Evolutionary conservation across 2,888 invertebrate species (phyloP).

Genomic region (Apoderus coryli): DNA sequence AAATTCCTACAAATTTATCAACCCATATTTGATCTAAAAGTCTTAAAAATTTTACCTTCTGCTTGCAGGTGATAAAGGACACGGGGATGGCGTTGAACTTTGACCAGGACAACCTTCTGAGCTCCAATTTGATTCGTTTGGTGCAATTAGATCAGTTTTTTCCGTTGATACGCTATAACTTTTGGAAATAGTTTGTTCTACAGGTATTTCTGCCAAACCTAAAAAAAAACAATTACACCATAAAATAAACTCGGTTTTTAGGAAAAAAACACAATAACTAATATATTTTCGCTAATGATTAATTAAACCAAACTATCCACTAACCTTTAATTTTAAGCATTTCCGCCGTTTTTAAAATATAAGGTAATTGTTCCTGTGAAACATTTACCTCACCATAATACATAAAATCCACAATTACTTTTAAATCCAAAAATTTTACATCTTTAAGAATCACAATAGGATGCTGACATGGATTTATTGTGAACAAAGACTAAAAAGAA

Average conservation of each 20-base stretch:
- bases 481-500: conserved; percentile 60
- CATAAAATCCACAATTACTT: conserved; percentile 84
- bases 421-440: conserved; percentile 71
- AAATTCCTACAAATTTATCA: too few relatives aligned
- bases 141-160: conserved; percentile 37
- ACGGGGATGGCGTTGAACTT: conserved; percentile 50
- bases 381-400: conserved; percentile 88
- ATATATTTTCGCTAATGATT: background rate
- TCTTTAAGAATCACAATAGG: conserved; percentile 84
- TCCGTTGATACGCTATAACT: conserved; percentile 45
- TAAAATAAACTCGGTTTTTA: background rate
- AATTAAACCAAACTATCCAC: background rate
- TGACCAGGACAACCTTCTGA: conserved; percentile 39
- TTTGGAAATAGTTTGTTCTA: conserved; percentile 57
- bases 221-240: conserved; percentile 6
- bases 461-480: conserved; percentile 75
- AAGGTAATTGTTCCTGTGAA: conserved; percentile 72
- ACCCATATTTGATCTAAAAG: too few relatives aligned
- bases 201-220: conserved; percentile 72
- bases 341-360: conserved; percentile 68
- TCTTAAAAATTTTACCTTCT: conserved; percentile 26
- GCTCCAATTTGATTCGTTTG: conserved; percentile 43
- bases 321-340: conserved; percentile 69
- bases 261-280: too few relatives aligned
- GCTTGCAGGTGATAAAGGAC: conserved; percentile 37